Evolutionary conservation across 2,113 vertebrate species (phyloP).

Genomic region (Equus quagga): DNA sequence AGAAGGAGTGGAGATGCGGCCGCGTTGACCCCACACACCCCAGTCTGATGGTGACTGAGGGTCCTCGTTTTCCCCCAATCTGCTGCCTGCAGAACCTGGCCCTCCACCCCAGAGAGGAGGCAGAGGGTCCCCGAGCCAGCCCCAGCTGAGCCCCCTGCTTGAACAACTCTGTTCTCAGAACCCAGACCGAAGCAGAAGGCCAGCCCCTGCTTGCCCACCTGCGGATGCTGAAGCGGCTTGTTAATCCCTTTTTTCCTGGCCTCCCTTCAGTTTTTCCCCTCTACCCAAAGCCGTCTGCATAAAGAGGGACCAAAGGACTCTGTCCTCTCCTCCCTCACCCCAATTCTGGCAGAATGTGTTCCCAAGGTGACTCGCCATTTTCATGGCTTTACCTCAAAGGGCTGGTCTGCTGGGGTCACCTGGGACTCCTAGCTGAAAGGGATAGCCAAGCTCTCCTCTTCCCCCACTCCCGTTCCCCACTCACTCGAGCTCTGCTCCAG

Average conservation of each 20-base stretch:
- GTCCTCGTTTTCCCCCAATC: too few relatives aligned
- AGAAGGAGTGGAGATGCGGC: accelerated
- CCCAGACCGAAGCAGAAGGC: neutral
- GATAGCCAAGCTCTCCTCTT: neutral
- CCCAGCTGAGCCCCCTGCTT: neutral
- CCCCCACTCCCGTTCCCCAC: accelerated
- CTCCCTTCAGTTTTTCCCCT: neutral
- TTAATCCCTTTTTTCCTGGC: neutral
- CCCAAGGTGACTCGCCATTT: neutral
- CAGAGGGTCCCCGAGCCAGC: neutral
- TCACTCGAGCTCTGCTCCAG: neutral
- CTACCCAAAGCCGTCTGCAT: neutral
- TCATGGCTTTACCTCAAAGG: neutral
- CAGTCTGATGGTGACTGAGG: too few relatives aligned
- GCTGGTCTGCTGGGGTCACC: neutral
- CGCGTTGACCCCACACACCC: accelerated
- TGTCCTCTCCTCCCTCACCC: neutral
- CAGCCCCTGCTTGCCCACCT: neutral
- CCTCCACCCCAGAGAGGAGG: too few relatives aligned
- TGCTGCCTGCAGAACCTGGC: neutral
- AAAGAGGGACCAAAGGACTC: neutral
- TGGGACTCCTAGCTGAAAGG: neutral
- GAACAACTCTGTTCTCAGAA: neutral
- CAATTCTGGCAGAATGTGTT: neutral
- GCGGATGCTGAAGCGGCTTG: neutral